A percentile compares a stretch with the other conserved stretches of the same genome.
phyloP scores from a whole-genome alignment of 2,113 vertebrate genomes.

The Eretmochelys imbricata region DNA sequence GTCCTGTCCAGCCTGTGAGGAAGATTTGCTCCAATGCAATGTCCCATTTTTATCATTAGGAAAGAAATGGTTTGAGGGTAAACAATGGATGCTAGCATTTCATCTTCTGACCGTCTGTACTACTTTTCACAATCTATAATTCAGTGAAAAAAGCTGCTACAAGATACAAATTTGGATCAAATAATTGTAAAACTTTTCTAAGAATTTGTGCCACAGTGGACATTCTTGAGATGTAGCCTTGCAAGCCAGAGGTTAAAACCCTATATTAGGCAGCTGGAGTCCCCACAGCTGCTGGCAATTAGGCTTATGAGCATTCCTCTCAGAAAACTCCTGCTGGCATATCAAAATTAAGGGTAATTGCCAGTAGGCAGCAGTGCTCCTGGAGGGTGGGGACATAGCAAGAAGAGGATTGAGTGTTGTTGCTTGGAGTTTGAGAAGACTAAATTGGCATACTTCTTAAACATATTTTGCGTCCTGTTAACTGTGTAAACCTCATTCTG shows the following conservation, averaged over 20 bases:
- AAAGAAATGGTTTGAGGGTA: neutral
- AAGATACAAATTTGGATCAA: neutral
- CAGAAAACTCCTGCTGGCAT: constrained; percentile 15
- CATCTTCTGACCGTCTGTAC: neutral
- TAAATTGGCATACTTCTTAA: rapidly evolving
- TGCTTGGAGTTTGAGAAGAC: neutral
- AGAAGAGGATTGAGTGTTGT: neutral
- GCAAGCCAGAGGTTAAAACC: constrained; percentile 22
- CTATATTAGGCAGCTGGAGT: neutral
- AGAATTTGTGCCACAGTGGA: neutral
- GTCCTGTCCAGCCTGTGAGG: neutral
- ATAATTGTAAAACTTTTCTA: neutral
- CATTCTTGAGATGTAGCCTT: neutral
- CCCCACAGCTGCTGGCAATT: constrained; percentile 43
- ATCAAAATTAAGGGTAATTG: constrained; percentile 2
- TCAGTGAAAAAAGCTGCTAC: neutral
- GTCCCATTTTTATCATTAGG: neutral
- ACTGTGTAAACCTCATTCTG: rapidly evolving
- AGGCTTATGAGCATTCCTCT: neutral
- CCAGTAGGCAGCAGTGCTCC: neutral
- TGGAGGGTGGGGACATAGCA: neutral
- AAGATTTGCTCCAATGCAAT: neutral
- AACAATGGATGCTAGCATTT: neutral
- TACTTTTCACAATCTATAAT: neutral
- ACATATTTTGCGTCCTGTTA: rapidly evolving